Percentiles rank a stretch among this genome's conserved stretches.
Evolutionary conservation across 2,113 vertebrate species (phyloP).

Genomic region (Muscicapa adusta): DNA sequence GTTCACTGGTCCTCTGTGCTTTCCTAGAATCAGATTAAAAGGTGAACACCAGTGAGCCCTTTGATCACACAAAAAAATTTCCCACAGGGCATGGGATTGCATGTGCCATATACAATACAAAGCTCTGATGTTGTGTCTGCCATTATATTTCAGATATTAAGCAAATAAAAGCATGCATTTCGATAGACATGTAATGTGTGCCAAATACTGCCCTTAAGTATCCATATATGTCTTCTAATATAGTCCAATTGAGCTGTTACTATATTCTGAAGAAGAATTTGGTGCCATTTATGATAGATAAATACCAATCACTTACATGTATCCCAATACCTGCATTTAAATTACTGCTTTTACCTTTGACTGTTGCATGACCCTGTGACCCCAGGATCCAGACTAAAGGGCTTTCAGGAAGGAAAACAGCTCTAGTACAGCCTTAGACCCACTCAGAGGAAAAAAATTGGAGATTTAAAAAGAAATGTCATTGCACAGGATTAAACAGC

Average conservation of each 20-base stretch:
- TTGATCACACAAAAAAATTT: background rate
- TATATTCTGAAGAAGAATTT: background rate
- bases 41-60: background rate
- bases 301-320: background rate
- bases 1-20: slow-evolving; percentile 32
- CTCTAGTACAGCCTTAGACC: no score
- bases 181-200: background rate
- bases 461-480: background rate
- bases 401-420: background rate
- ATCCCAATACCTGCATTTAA: background rate
- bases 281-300: background rate
- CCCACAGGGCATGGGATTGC: background rate
- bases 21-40: slow-evolving; percentile 48
- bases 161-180: slow-evolving; percentile 9
- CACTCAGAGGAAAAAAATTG: background rate
- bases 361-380: background rate
- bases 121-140: background rate
- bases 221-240: background rate
- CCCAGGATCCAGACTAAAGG: background rate
- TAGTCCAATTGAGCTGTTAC: background rate
- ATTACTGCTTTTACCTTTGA: background rate
- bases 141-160: background rate
- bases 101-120: background rate
- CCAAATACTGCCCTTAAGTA: background rate
- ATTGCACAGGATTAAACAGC: background rate